These are phyloP conservation scores for Aradus depressus DNA, from an alignment of 2,888 invertebrate genomes.

Conservation along the genomic window DNA sequence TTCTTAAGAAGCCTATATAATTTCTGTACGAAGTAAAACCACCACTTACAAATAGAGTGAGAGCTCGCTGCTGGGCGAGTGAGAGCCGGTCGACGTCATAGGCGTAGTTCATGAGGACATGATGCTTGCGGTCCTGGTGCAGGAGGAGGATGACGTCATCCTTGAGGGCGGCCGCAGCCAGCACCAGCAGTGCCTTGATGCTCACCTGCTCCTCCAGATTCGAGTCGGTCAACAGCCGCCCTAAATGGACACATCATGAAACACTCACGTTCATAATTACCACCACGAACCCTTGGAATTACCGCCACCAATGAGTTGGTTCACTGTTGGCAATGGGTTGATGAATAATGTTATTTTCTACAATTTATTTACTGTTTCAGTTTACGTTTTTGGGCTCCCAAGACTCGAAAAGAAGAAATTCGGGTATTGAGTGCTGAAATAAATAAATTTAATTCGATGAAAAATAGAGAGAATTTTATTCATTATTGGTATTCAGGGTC, in stretches of 20 bases:
- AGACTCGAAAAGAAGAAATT: too few relatives aligned
- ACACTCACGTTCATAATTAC: background rate
- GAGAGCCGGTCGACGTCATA: constrained; percentile 64
- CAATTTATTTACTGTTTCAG: too few relatives aligned
- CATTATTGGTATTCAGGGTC: too few relatives aligned
- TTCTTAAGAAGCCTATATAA: too few relatives aligned
- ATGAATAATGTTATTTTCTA: background rate
- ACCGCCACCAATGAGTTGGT: too few relatives aligned
- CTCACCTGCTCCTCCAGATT: constrained; percentile 48
- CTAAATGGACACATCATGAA: constrained; percentile 35
- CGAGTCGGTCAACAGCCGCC: constrained; percentile 51
- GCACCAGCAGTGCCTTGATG: constrained; percentile 54
- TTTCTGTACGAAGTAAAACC: too few relatives aligned
- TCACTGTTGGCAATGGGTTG: too few relatives aligned
- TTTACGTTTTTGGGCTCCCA: too few relatives aligned
- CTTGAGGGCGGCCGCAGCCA: constrained; percentile 67
- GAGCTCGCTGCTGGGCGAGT: constrained; percentile 62
- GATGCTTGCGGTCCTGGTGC: constrained; percentile 81
- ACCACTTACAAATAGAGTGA: constrained; percentile 63
- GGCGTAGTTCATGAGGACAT: constrained; percentile 79
- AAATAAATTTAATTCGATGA: too few relatives aligned
- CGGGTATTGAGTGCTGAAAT: too few relatives aligned
- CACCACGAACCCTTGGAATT: too few relatives aligned
- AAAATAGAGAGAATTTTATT: too few relatives aligned
- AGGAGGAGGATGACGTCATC: constrained; percentile 81